A percentile compares a stretch with the other conserved stretches of the same genome.
Evolutionary conservation across 2,888 invertebrate species (phyloP).

Genomic region (Crossocerus cetratus): DNA sequence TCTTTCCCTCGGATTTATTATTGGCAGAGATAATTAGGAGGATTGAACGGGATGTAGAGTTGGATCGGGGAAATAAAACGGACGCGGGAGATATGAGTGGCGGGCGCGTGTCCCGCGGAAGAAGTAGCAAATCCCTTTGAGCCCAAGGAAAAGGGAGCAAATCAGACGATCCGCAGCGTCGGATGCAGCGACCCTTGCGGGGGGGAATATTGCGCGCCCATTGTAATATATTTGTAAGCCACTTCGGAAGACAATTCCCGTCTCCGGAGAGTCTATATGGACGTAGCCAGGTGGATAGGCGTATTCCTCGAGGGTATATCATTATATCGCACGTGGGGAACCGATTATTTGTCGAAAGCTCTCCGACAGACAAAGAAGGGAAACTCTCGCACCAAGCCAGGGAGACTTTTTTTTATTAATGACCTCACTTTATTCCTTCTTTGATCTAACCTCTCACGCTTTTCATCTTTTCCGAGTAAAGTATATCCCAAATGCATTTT

Average conservation of each 20-base stretch:
- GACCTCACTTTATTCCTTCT: too few species aligned
- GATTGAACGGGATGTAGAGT: too few species aligned
- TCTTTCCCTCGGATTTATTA: too few species aligned
- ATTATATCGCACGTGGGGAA: slow-evolving; percentile 44
- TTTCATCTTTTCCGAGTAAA: too few species aligned
- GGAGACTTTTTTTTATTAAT: too few species aligned
- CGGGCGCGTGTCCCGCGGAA: slow-evolving; percentile 5
- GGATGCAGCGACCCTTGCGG: slow-evolving; percentile 38
- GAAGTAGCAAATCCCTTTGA: slow-evolving; percentile 55
- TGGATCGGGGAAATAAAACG: too few species aligned
- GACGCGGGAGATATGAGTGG: background rate
- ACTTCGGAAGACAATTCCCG: slow-evolving; percentile 65
- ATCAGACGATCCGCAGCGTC: slow-evolving; percentile 51
- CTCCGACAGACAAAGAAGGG: slow-evolving; percentile 32
- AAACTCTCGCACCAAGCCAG: slow-evolving; percentile 4
- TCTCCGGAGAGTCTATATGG: slow-evolving; percentile 23
- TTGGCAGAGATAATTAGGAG: too few species aligned
- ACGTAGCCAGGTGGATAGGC: slow-evolving; percentile 43
- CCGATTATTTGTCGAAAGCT: slow-evolving; percentile 52
- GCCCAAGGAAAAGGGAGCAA: slow-evolving; percentile 36
- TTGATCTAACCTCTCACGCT: too few species aligned
- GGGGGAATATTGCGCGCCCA: slow-evolving; percentile 61
- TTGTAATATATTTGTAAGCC: slow-evolving; percentile 67
- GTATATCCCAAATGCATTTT: too few species aligned
- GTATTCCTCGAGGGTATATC: slow-evolving; percentile 54